Base-by-base conservation (phyloP, 2,113 vertebrate species). In the Syrmaticus mikado region DNA sequence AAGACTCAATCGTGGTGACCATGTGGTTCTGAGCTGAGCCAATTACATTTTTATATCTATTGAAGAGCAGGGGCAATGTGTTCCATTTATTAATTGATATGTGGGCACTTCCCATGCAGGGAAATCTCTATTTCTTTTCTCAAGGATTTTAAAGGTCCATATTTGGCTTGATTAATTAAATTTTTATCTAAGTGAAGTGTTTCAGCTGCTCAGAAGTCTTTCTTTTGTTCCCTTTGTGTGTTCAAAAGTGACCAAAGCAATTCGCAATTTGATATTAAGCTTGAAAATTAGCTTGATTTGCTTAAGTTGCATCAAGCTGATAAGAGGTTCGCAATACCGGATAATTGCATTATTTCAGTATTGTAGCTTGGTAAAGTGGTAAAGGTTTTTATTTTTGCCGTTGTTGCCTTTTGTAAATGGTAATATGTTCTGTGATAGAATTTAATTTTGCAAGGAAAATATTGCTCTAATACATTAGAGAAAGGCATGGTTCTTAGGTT, bases 231-330 rank as follows among this genome's bases (percentile, higher is more conserved):
- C 2, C 11, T 53, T 75, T 88, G 8, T 87, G 34, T 82, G 32
- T 87, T 73, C 65, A 53, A 92, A 87, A 93, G 41, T n/a, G 10
- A 84, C 36, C 45, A 60, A 81, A 89, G 40, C 43, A 66, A 58
- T 75, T 34, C 28, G 43, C 45, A 57, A 48, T 53, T 19, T 25
- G 55, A 65, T 40, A 36, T 74, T 73, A 89, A 89, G 7, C 21
- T 74, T 75, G 38, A 90, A 95, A 84, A 95, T 43, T 46, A 67
- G 68, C 87, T 94, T 70, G 48, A 84, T 82, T 87, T 86, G 32
- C 18, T 14, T 74, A 4, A 72, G 14, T 57, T 83, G 24, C 65
- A 40, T 70, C 46, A 25, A 68, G 45, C 27, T 79, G 65, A 64
- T 40, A 41, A 18, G 41, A 85, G 5, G 3, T 80, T 52, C 27